Evolutionary conservation across 2,797 vertebrate genomes (phyloP).

Genomic region (Sandelia bainsii): DNA sequence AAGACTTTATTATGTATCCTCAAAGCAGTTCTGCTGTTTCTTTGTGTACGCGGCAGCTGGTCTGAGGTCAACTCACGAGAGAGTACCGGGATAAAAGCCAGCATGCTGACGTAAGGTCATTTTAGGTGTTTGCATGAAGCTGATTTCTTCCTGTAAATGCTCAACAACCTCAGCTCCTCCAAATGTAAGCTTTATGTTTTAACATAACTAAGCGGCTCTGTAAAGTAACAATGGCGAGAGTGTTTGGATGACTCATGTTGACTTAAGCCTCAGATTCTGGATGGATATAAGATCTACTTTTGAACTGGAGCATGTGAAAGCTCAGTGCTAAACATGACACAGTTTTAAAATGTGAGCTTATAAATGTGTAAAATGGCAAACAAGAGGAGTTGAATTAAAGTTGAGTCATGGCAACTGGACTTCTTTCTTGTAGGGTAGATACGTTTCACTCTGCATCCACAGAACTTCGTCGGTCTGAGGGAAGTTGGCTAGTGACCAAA

Average conservation of each 20-base stretch:
- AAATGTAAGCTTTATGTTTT: constrained; percentile 34
- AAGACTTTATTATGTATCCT: constrained; percentile 22
- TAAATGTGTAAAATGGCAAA: constrained; percentile 29
- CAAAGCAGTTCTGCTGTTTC: constrained; percentile 28
- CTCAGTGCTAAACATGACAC: constrained; percentile 16
- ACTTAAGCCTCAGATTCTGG: constrained; percentile 41
- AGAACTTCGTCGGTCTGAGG: no score
- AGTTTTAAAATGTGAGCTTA: constrained; percentile 43
- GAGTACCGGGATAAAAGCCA: constrained; percentile 11
- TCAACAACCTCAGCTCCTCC: neutral
- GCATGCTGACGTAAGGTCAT: constrained; percentile 8
- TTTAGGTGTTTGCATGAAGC: constrained; percentile 20
- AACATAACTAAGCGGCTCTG: constrained; percentile 30
- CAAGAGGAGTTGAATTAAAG: constrained; percentile 18
- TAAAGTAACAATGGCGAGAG: constrained; percentile 39
- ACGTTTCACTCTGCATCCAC: no score
- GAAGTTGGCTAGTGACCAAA: no score
- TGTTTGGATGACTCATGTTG: constrained; percentile 47
- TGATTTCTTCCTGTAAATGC: constrained; percentile 31
- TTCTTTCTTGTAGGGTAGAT: no score
- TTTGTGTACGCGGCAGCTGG: constrained; percentile 2
- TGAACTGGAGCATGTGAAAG: constrained; percentile 48
- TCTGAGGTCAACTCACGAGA: constrained; percentile 4
- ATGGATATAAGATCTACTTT: constrained; percentile 45
- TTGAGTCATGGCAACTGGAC: no score